A percentile compares a stretch with the other conserved stretches of the same genome.
Conservation (phyloP, 2,888 invertebrate genomes). For the Xylota segnis region DNA sequence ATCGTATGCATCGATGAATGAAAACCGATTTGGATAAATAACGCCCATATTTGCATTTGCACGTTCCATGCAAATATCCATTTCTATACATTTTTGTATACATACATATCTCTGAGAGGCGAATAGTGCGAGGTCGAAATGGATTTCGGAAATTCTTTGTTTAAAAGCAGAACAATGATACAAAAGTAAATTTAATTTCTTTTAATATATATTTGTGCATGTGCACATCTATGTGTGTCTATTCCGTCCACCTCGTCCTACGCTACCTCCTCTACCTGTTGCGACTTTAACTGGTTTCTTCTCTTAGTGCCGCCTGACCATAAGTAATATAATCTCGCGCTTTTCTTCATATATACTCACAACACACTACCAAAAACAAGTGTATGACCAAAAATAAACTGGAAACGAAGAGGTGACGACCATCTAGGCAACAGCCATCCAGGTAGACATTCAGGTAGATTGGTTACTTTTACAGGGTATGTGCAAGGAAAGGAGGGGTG, state of each 20-base stretch:
- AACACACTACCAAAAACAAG: conserved; percentile 59
- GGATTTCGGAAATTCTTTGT: conserved; percentile 54
- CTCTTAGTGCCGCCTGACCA: conserved; percentile 53
- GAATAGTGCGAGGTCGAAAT: conserved; percentile 48
- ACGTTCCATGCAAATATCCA: conserved; percentile 22
- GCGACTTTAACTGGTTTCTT: conserved; percentile 75
- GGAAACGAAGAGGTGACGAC: conserved; percentile 70
- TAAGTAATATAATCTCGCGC: conserved; percentile 75
- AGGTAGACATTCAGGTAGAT: conserved; percentile 70
- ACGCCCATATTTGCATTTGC: conserved; percentile 47
- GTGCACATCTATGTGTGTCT: conserved; percentile 64
- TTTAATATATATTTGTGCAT: conserved; percentile 53
- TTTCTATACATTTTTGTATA: conserved; percentile 7
- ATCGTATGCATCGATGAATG: conserved; percentile 29
- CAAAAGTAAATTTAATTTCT: conserved; percentile 32
- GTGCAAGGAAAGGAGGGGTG: conserved; percentile 27
- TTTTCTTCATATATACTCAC: conserved; percentile 63
- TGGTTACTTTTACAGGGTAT: conserved; percentile 15
- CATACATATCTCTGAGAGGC: conserved; percentile 27
- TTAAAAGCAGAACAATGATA: conserved; percentile 48
- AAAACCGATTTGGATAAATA: conserved; percentile 18
- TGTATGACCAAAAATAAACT: conserved; percentile 73
- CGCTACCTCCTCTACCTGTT: conserved; percentile 64
- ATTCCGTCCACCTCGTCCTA: conserved; percentile 55
- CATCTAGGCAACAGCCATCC: conserved; percentile 68